Evolutionary conservation across 1,140 invertebrate genomes (phyloP).

Genomic region (Microplitis mediator): DNA sequence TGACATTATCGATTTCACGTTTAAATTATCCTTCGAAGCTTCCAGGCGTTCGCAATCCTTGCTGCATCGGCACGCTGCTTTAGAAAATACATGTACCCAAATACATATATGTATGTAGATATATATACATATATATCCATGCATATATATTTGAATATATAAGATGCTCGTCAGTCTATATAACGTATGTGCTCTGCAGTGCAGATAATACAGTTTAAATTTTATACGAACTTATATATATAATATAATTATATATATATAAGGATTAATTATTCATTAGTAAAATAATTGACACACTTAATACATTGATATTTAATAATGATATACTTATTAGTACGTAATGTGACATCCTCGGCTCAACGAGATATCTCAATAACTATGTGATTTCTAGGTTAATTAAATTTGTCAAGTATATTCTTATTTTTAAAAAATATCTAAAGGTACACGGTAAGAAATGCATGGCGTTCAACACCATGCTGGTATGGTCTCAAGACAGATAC

Average conservation of each 20-base stretch:
- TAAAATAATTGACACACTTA: no score
- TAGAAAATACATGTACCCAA: background rate
- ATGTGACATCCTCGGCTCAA: no score
- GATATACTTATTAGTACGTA: no score
- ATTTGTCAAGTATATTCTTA: no score
- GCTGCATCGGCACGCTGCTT: constrained; percentile 26
- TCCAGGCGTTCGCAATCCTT: constrained; percentile 2
- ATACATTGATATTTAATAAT: no score
- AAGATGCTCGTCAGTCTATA: no score
- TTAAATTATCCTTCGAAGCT: constrained; percentile 31
- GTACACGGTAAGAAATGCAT: no score
- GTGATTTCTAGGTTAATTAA: no score
- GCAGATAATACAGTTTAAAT: constrained; percentile 19
- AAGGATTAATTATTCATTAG: background rate
- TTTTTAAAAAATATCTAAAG: no score
- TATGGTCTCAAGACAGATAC: no score
- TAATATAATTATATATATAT: background rate
- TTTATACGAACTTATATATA: background rate
- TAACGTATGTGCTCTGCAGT: constrained; percentile 15
- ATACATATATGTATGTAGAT: background rate
- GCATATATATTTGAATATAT: background rate
- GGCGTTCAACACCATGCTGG: no score
- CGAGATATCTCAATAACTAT: no score
- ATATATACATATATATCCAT: background rate
- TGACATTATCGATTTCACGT: constrained; percentile 31